Evolutionary conservation across 1,140 invertebrate species (phyloP).

Genomic region (Palaemon carinicauda): DNA sequence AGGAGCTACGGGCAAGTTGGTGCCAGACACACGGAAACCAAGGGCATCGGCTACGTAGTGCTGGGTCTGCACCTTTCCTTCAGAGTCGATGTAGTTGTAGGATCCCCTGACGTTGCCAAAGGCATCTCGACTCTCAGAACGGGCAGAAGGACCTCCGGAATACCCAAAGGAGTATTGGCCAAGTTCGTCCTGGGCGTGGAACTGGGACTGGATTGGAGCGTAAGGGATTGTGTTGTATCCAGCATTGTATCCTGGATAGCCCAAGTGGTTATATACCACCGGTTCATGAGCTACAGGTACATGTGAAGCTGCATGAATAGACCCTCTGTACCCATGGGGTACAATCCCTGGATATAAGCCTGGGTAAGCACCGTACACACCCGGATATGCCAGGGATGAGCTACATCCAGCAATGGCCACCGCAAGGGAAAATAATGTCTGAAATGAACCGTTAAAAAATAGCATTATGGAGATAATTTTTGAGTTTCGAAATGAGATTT

Average conservation of each 20-base stretch:
- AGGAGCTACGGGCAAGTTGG: slow-evolving; percentile 27
- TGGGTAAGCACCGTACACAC: background rate
- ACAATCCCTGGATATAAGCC: too few relatives aligned
- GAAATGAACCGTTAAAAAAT: too few relatives aligned
- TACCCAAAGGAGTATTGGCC: slow-evolving; percentile 47
- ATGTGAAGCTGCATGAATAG: background rate
- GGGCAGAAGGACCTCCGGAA: slow-evolving; percentile 26
- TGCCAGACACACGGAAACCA: slow-evolving; percentile 48
- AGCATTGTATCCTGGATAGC: background rate
- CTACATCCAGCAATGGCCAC: background rate
- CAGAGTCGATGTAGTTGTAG: slow-evolving; percentile 44
- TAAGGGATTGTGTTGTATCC: too few relatives aligned
- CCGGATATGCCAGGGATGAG: background rate
- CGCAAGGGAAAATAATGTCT: background rate
- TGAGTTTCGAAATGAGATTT: too few relatives aligned
- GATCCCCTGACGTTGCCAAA: slow-evolving; percentile 21
- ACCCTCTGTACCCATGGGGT: background rate
- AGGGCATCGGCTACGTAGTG: slow-evolving; percentile 40
- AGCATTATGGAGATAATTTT: too few relatives aligned
- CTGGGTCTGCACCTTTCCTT: slow-evolving; percentile 40
- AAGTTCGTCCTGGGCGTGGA: slow-evolving; percentile 39
- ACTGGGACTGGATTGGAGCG: slow-evolving; percentile 27
- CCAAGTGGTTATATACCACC: background rate
- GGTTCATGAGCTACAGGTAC: background rate
- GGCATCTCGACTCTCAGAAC: slow-evolving; percentile 28